Base-by-base conservation (phyloP, 2,797 vertebrate genomes). In the Lindbergichthys nudifrons region DNA sequence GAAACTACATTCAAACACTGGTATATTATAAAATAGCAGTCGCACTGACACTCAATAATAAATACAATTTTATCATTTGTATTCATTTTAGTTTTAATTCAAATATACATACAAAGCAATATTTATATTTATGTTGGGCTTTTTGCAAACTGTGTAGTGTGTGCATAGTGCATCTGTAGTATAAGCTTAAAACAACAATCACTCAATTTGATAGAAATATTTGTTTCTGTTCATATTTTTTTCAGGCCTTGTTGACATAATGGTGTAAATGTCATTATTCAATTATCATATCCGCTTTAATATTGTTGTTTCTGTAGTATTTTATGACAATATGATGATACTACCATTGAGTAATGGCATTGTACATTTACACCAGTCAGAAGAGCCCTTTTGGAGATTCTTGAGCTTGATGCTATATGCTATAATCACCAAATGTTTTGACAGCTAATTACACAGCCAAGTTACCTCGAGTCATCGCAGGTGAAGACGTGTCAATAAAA, bases 401-500 rank as follows among this genome's bases (percentile, higher is more conserved):
- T 36, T 10, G 57, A 66, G 4, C 12, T 51, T 21, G n/a, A 36
- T 67, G 15, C 46, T 65, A 19, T 46, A 59, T 8, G 39, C 6
- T 42, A 0, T 21, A 69, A 53, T 8, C 41, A 1, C 18, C 0
- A 2, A 50, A 32, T 47, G 18, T 39, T 4, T 3, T 13, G 14
- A 7, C 56, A 18, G 45, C 68, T 74, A 48, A 81, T 68, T 70
- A 75, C 41, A 57, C 56, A 19, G 43, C 66, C 26, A 43, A 13
- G 18, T 59, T 32, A 10, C 30, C 14, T 30, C 1, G 1, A 23
- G 64, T 75, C 21, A 19, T 1, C 2, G 51, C 45, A 51, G 41
- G 56, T 47, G 50, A 57, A 65, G 59, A 79, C 52, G 45, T 4
- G 19, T 69, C 26, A 0, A 2, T 61, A 58, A 70, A n/a, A 58